phyloP scores from a whole-genome alignment of 2,888 invertebrate genomes.

The Pseudoips prasinana region DNA sequence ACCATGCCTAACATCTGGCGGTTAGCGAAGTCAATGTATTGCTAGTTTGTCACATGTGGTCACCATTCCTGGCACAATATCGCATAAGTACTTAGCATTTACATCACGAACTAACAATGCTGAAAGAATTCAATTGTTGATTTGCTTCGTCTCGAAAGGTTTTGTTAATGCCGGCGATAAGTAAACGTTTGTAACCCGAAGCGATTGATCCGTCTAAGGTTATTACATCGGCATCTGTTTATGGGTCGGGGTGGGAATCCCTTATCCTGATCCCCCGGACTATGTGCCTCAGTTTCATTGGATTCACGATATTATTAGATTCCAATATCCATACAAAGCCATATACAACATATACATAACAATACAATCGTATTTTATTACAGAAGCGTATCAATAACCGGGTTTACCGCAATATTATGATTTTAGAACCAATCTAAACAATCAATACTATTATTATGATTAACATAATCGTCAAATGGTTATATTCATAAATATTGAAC shows the following conservation, averaged over 20 bases:
- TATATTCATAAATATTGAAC: too few species aligned
- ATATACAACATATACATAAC: too few species aligned
- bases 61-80: conserved; percentile 58
- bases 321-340: conserved; percentile 16
- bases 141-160: background rate
- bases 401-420: background rate
- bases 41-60: conserved; percentile 67
- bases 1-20: conserved; percentile 69
- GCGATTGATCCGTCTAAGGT: conserved; percentile 46
- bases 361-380: too few species aligned
- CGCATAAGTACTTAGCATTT: conserved; percentile 29
- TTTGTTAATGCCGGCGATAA: conserved; percentile 28
- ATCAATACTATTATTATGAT: background rate
- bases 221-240: conserved; percentile 50
- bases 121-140: conserved; percentile 11
- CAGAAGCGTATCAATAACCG: background rate
- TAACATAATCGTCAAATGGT: too few species aligned
- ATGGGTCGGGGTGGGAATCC: conserved; percentile 48
- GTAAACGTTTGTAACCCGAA: conserved; percentile 35
- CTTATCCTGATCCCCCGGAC: conserved; percentile 37
- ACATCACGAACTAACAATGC: conserved; percentile 27
- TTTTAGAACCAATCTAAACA: background rate
- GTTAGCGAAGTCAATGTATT: conserved; percentile 58
- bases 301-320: conserved; percentile 48
- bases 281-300: conserved; percentile 46